Evolutionary conservation across 2,888 invertebrate species (phyloP), one percentile per base, ranked within the genome.

Genomic region (Eubasilissa splendida): DNA sequence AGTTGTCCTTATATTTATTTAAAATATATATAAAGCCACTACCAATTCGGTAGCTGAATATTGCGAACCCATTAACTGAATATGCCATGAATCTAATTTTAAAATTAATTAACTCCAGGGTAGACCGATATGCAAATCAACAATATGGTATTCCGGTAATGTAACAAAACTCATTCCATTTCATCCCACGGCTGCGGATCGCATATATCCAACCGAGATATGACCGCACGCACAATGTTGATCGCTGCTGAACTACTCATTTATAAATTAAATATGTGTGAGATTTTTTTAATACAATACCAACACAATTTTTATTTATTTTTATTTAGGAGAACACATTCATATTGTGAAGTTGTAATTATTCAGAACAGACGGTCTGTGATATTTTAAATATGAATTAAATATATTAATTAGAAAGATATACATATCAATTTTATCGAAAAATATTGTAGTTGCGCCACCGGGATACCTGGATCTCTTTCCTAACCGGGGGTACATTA

Each of bases 51-150:
- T 7, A 10, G 71, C 71, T 3, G 52, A 73, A 73, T 33, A 52
- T 68, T 59, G 71, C 70, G 22, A 56, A 73, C 77, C 65, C 63
- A 80, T 80, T 74, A 80, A 65, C 77, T 54, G 74, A 70, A 60
- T 10, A 68, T 76, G 68, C 58, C 50, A 68, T 68, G 68, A 68
- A 74, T 80, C 77, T 80, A 52, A 82, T 82, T 80, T 80, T 82
- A 76, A 82, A 82, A 75, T 82, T 82, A 82, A 82, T 82, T 82
- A 80, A 80, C 71, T 56, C 54, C 50, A 70, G 75, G 42, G 42
- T 7, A 42, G 42, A 42, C 77, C 79, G 76, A 74, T 80, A 82
- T 82, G 82, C 80, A 82, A 82, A 82, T 80, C 78, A 70, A 66
- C 80, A 54, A 71, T 82, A 79, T 79, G 70, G 73, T 73, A 60